Base-by-base conservation (phyloP, 2,888 invertebrate species). In the Lithophane ornitopus region DNA sequence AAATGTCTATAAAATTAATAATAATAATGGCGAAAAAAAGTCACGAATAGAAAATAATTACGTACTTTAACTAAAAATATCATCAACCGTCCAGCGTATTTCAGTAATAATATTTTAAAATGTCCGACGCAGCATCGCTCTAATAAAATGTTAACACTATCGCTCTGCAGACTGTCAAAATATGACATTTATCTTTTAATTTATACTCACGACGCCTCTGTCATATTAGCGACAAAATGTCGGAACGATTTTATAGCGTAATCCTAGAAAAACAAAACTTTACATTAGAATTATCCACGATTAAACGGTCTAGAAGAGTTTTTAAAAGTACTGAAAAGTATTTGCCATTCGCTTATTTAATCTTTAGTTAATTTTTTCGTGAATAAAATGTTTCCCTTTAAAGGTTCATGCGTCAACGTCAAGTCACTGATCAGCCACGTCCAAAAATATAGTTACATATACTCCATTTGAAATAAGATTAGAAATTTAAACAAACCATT, bases 71-170 rank as follows among this genome's bases (percentile, higher is more conserved):
- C 44, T 11, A 61, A 67, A 44, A 62, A 56, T 12, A 34, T 54
- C 68, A 26, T n/a, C 11, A 1, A 46, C 46, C 69, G 26, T 44
- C 2, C 69, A 69, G 2, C 9, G 16, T 52, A 41, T 46, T 16
- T 34, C 8, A 9, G 0, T 14, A 56, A 41, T 19, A 56, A 41
- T 16, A 26, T 46, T 11, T 28, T 11, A 3, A 56, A 49, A 56
- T 80, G 87, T 86, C 86, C 86, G 79, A 86, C 39, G 78, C 86
- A 86, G 83, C 77, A 58, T 44, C 80, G 49, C 80, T 67, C 46
- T 34, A 11, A 19, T 16, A 28, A 12, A 39, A 44, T 34, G 4
- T 16, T 39, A 59, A 58, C 81, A 70, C 78, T 54, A 66, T 67
- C 70, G 82, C 82, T 28, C 26, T 6, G 79, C 79, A 82, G 1